Evolutionary conservation across 2,113 vertebrate genomes (phyloP).

Genomic region (Thryonomys swinderianus): DNA sequence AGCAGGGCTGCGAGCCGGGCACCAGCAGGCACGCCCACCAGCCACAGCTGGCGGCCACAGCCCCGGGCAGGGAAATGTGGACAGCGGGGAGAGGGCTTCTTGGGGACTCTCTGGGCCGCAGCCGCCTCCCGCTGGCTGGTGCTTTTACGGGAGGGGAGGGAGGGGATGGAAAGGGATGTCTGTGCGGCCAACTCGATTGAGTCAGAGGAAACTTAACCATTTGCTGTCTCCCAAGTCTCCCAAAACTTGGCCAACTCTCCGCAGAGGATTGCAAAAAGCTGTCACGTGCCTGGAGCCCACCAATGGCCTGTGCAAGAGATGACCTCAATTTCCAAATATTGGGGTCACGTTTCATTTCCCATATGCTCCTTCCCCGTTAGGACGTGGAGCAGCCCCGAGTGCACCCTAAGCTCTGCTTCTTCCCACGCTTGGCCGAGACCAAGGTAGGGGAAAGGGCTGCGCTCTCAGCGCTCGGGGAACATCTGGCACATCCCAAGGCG

Average conservation of each 20-base stretch:
- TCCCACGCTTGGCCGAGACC: slow-evolving; percentile 66
- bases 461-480: slow-evolving; percentile 62
- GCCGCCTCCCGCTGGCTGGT: slow-evolving; percentile 20
- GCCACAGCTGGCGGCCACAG: not conserved
- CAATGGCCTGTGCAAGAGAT: slow-evolving; percentile 60
- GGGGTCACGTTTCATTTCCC: slow-evolving; percentile 83
- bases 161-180: slow-evolving; percentile 33
- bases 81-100: not conserved
- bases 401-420: slow-evolving; percentile 64
- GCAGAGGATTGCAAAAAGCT: slow-evolving; percentile 51
- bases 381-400: slow-evolving; percentile 68
- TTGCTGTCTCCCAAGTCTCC: slow-evolving; percentile 52
- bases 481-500: slow-evolving; percentile 54
- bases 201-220: slow-evolving; percentile 81
- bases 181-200: slow-evolving; percentile 69
- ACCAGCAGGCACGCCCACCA: not conserved
- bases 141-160: not conserved
- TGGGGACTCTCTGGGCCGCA: not conserved
- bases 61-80: not conserved
- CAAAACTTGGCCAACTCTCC: slow-evolving; percentile 68
- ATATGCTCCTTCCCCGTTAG: slow-evolving; percentile 68
- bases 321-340: slow-evolving; percentile 82
- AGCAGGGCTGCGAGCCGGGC: not conserved
- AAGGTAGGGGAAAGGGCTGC: not conserved
- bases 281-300: slow-evolving; percentile 52